phyloP scores from a whole-genome alignment of 2,797 vertebrate species.

The Saxicola maurus region DNA sequence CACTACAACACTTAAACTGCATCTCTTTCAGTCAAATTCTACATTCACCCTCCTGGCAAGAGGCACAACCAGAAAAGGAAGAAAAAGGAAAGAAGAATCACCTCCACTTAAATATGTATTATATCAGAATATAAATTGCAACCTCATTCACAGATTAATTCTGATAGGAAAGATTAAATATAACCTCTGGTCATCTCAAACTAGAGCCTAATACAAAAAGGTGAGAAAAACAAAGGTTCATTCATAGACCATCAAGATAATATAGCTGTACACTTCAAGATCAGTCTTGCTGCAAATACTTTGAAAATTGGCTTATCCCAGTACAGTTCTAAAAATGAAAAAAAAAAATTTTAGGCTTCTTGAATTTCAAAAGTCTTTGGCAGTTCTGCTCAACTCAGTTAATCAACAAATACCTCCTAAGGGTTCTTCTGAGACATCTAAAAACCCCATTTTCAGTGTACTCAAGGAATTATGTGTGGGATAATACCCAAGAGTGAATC shows the following conservation, averaged over 20 bases:
- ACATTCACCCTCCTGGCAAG: neutral
- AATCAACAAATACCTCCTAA: conserved; percentile 54
- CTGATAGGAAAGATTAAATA: neutral
- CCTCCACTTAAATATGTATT: neutral
- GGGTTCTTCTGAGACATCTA: conserved; percentile 24
- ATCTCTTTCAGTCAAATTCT: neutral
- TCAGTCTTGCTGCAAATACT: neutral
- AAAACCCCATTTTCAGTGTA: neutral
- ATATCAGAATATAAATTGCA: neutral
- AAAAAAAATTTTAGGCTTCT: neutral
- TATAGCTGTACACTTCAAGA: neutral
- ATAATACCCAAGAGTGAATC: neutral
- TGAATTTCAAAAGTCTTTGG: conserved; percentile 37
- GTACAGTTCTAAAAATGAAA: neutral
- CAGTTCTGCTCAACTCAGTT: conserved; percentile 42
- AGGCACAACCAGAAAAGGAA: neutral
- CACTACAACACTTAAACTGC: neutral
- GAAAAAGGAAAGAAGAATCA: neutral
- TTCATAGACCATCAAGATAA: neutral
- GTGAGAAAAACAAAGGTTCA: conserved; percentile 17
- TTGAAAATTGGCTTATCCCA: neutral
- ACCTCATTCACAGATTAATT: neutral
- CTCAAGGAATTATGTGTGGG: neutral
- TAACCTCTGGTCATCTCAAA: neutral
- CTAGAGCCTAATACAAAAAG: neutral